These are phyloP conservation scores for Aphidius gifuensis DNA, from an alignment of 1,140 invertebrate species.

Conservation along the genomic window DNA sequence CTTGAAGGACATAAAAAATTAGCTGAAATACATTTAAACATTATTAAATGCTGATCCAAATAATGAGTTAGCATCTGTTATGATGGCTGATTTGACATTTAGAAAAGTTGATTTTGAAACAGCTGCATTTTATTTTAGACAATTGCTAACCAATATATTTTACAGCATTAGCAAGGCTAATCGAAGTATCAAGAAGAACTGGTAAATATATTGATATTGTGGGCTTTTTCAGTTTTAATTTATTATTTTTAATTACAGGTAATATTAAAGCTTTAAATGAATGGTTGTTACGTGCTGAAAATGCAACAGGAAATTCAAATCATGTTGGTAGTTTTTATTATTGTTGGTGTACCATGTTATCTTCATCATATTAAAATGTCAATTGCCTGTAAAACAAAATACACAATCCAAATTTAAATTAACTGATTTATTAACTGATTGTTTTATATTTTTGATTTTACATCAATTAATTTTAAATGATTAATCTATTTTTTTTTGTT, in stretches of 20 bases:
- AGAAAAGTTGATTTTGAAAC: conserved; percentile 90
- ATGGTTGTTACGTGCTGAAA: conserved; percentile 72
- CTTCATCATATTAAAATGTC: too few species aligned
- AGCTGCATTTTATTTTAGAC: conserved; percentile 87
- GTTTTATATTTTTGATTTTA: too few species aligned
- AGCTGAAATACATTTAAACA: too few species aligned
- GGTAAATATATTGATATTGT: conserved; percentile 50
- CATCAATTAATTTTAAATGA: too few species aligned
- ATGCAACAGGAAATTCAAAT: conserved; percentile 52
- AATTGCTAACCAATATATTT: conserved; percentile 79
- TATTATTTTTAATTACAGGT: conserved; percentile 33
- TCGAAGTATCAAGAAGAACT: conserved; percentile 83
- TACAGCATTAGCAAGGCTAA: conserved; percentile 78
- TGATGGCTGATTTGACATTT: conserved; percentile 95
- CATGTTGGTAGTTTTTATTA: conserved; percentile 62
- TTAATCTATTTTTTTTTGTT: too few species aligned
- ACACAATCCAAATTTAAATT: too few species aligned
- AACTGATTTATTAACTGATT: too few species aligned
- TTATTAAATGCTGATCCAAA: conserved; percentile 81
- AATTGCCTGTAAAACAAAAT: too few species aligned
- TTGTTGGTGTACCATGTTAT: conserved; percentile 78
- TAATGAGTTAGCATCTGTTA: conserved; percentile 87
- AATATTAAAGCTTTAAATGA: conserved; percentile 70
- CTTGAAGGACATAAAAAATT: too few species aligned
- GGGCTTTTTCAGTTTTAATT: conserved; percentile 3